These are phyloP conservation scores for Tenthredo notha DNA, from an alignment of 2,888 invertebrate species.

Conservation along the genomic window DNA sequence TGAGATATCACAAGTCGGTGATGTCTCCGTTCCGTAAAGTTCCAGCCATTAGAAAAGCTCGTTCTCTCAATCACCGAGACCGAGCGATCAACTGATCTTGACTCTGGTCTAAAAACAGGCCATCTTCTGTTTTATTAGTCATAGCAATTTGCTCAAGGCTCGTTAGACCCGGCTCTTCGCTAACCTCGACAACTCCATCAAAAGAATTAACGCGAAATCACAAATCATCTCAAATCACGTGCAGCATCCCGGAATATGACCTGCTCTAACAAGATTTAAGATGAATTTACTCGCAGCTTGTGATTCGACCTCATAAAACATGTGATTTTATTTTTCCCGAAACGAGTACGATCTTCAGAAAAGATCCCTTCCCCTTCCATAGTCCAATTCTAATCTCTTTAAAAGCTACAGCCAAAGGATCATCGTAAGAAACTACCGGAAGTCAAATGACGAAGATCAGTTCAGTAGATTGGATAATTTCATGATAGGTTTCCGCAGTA, in stretches of 20 bases:
- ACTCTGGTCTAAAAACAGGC: background rate
- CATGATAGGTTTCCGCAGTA: constrained; percentile 39
- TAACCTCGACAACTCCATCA: constrained; percentile 16
- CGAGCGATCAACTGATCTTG: background rate
- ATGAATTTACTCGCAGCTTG: background rate
- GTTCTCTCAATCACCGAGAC: background rate
- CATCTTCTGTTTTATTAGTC: constrained; percentile 27
- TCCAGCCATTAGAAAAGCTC: background rate
- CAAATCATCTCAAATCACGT: background rate
- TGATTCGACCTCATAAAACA: background rate
- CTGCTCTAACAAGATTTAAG: background rate
- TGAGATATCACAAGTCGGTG: background rate
- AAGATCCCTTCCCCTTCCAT: background rate
- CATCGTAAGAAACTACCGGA: background rate
- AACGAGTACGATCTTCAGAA: background rate
- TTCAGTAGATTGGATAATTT: constrained; percentile 45
- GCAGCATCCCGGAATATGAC: background rate
- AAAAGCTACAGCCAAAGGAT: background rate
- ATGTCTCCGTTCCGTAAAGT: background rate
- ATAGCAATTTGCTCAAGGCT: constrained; percentile 25
- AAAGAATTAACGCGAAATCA: background rate
- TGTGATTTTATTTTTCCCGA: background rate
- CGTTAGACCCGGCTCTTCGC: constrained; percentile 18
- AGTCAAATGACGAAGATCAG: constrained; percentile 12
- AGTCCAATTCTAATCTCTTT: background rate